A percentile compares a stretch with the other conserved stretches of the same genome.
These are phyloP conservation scores for Sclerodermus sp. DNA, from an alignment of 2,888 invertebrate species.

Conservation along the genomic window DNA sequence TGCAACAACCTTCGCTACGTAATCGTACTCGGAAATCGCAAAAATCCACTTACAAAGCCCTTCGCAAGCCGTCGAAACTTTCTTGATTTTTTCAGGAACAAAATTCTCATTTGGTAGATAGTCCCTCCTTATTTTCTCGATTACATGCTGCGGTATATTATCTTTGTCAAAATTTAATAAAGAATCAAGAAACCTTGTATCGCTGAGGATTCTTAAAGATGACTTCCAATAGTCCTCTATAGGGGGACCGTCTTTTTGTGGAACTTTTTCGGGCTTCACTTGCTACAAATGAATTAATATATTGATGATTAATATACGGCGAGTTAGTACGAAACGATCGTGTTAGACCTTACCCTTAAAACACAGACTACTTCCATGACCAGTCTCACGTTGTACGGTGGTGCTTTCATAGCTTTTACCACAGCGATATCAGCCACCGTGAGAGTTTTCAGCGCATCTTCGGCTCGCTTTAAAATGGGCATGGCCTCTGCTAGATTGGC, in stretches of 20 bases:
- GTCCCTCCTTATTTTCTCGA: conserved; percentile 80
- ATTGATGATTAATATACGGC: neutral
- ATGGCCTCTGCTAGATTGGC: conserved; percentile 87
- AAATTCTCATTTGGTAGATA: conserved; percentile 84
- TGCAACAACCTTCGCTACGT: conserved; percentile 87
- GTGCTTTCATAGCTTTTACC: conserved; percentile 96
- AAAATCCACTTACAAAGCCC: conserved; percentile 93
- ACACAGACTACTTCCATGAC: conserved; percentile 97
- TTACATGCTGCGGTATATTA: conserved; percentile 81
- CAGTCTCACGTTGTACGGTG: conserved; percentile 84
- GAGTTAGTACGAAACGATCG: neutral
- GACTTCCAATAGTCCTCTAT: conserved; percentile 93
- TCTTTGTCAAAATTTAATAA: conserved; percentile 91
- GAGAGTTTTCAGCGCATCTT: conserved; percentile 85
- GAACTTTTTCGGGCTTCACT: conserved; percentile 84
- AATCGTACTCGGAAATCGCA: conserved; percentile 93
- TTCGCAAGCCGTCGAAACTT: conserved; percentile 87
- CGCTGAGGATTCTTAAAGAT: conserved; percentile 84
- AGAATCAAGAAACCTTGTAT: conserved; percentile 88
- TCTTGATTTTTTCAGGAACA: conserved; percentile 86
- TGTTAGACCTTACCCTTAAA: conserved; percentile 67
- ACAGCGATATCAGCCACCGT: conserved; percentile 89
- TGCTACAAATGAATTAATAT: conserved; percentile 59
- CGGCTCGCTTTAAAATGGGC: conserved; percentile 85
- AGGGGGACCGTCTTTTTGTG: conserved; percentile 81